Evolutionary conservation across 2,113 vertebrate species (phyloP).

Genomic region (Strix aluco): DNA sequence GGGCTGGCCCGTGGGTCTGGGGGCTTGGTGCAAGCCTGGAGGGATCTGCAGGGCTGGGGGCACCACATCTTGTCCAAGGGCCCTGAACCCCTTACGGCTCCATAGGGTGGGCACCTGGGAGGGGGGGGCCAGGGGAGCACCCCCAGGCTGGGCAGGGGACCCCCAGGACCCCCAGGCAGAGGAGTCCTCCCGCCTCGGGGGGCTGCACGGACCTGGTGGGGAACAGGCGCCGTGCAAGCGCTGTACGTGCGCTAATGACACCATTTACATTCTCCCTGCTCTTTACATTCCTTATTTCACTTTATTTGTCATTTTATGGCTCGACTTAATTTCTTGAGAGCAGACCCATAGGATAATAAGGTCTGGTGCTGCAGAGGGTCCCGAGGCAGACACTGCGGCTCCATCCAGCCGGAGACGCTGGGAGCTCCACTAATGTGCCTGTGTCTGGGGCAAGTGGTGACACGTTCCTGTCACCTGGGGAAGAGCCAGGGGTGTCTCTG

Average conservation of each 20-base stretch:
- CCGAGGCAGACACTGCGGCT: not conserved
- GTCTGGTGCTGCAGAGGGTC: not conserved
- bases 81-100: rapidly evolving
- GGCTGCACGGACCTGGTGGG: not conserved
- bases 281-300: not conserved
- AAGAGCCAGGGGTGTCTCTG: not conserved
- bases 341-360: not conserved
- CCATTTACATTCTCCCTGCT: not conserved
- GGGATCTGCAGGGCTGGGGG: not conserved
- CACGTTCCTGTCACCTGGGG: not conserved
- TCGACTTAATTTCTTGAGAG: not conserved
- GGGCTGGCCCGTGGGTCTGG: rapidly evolving
- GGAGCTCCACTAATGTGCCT: not conserved
- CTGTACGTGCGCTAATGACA: not conserved
- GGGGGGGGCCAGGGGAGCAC: not conserved
- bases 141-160: not conserved
- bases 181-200: not conserved
- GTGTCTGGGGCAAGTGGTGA: not conserved
- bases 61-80: rapidly evolving
- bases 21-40: not conserved
- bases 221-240: rapidly evolving
- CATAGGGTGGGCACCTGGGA: not conserved
- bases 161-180: rapidly evolving
- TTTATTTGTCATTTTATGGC: not conserved
- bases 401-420: not conserved